Conservation (phyloP, 2,797 vertebrate genomes). For the Cryptoprocta ferox region DNA sequence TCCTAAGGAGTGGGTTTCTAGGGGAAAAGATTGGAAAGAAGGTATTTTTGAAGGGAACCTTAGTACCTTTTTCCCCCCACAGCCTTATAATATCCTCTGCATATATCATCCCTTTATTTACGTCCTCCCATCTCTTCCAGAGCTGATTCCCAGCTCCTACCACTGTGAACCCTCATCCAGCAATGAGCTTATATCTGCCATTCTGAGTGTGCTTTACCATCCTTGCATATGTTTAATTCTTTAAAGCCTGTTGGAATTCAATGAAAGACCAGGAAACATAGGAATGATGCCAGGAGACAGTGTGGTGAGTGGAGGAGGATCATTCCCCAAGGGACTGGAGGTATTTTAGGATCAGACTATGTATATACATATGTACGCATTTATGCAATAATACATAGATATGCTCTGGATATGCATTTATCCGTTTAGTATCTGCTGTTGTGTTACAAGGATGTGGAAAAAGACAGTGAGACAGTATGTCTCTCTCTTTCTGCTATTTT, state of each 20-base stretch:
- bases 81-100: not conserved
- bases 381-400: not conserved
- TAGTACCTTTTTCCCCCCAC: not conserved
- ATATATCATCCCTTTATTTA: not conserved
- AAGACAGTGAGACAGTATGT: not conserved
- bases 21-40: not conserved
- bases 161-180: conserved; percentile 18
- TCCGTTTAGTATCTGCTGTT: not conserved
- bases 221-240: conserved; percentile 57
- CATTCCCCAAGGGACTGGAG: not conserved
- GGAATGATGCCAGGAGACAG: conserved; percentile 39
- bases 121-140: not conserved
- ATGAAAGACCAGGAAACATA: conserved; percentile 55
- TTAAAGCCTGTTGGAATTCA: conserved; percentile 53
- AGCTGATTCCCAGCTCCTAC: conserved; percentile 48
- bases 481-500: not conserved
- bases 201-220: conserved; percentile 60
- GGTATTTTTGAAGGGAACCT: not conserved
- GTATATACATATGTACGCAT: not conserved
- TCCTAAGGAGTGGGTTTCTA: not conserved
- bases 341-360: not conserved
- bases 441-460: not conserved
- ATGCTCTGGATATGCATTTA: not conserved
- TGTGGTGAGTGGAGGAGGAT: conserved; percentile 9
- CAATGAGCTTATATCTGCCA: not conserved